Evolutionary conservation across 2,888 invertebrate genomes (phyloP), one percentile per base, ranked within the genome.

Genomic region (Caenorhabditis sp.): DNA sequence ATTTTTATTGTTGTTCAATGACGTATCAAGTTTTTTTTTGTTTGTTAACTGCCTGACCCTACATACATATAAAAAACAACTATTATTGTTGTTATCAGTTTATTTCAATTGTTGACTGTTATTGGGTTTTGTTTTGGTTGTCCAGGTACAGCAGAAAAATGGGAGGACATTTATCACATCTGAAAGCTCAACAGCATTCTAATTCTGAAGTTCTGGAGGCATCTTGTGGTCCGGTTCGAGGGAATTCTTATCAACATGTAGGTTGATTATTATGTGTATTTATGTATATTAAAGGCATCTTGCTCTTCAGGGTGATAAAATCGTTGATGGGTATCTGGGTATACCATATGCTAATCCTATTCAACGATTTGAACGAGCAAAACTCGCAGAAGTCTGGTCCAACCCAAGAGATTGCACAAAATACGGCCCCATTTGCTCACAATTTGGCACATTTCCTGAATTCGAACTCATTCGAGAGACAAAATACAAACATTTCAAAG

Each of bases 281-380:
- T n/a, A n/a, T 53, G 3, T 23, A 21, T 8, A 20, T 8, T 14
- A 5, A 21, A 4, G 5, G 1, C 4, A 31, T 31, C 5, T 53
- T 58, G 25, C n/a, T 17, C 14, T 43, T 17, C 43, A 43, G 43
- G 43, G 20, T 17, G 62, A 62, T 0, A 62, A 66, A 50, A 25
- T 49, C 0, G 61, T 67, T 8, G 71, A 71, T 49, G 71, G 71
- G 1, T 71, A 67, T 31, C 57, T 71, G 36, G 71, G 71, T 17
- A 71, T 71, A 17, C 71, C 71, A 0, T 67, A 59, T 25, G 67
- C 71, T 10, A 63, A 67, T 21, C 61, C 70, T 8, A 61, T 61
- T 12, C 17, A 57, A 26, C 54, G 63, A 14, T 66, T 80, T 66
- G 52, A 82, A 71, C 77, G 76, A 53, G 82, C 83, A 20, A 63